Evolutionary conservation across 2,113 vertebrate genomes (phyloP).

Genomic region (Talpa occidentalis): DNA sequence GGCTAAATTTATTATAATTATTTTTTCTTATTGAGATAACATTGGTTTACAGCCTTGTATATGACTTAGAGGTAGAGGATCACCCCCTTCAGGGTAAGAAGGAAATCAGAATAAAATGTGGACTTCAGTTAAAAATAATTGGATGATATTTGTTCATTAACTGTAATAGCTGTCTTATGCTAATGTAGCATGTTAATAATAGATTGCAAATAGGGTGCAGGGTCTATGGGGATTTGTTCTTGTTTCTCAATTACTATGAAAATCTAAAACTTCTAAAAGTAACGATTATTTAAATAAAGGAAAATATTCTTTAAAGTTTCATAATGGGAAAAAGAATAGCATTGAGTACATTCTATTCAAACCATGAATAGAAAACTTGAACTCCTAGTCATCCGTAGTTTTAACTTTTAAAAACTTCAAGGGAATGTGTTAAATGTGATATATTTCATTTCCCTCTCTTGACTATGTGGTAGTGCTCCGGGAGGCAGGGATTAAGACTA

Average conservation of each 20-base stretch:
- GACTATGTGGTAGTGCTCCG: not conserved
- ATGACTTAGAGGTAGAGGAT: too few species aligned
- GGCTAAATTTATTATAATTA: too few species aligned
- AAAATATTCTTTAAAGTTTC: not conserved
- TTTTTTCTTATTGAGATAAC: not conserved
- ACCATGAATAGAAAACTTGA: not conserved
- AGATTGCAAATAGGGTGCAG: not conserved
- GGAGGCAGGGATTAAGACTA: conserved; percentile 31
- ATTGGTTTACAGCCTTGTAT: too few species aligned
- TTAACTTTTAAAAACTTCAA: not conserved
- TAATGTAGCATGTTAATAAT: not conserved
- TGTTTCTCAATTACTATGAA: not conserved
- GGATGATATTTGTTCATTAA: not conserved
- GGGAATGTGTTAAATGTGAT: not conserved
- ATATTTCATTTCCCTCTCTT: not conserved
- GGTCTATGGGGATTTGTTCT: not conserved
- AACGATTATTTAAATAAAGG: not conserved
- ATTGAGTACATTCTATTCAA: not conserved
- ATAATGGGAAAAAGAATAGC: not conserved
- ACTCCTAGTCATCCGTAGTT: not conserved
- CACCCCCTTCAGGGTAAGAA: too few species aligned
- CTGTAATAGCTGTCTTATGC: not conserved
- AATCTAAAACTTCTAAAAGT: not conserved
- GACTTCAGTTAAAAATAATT: not conserved
- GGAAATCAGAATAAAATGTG: not conserved